Conservation (phyloP, 2,797 vertebrate species). For the Nyctibius grandis region DNA sequence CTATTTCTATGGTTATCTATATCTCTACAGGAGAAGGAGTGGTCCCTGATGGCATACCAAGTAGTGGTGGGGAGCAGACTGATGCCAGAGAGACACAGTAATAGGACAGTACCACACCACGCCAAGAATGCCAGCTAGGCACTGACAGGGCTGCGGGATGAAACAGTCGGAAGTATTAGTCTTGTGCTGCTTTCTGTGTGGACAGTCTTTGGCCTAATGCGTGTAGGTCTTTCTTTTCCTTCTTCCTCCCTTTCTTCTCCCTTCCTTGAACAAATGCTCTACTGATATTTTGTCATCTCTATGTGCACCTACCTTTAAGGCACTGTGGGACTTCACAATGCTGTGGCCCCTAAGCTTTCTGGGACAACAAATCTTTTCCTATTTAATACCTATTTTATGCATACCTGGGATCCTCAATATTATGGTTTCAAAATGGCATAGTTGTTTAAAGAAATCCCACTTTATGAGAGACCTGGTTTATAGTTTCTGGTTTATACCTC, state of each 20-base stretch:
- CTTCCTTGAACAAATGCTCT: background rate
- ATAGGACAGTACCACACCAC: background rate
- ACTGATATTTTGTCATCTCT: background rate
- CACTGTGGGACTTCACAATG: background rate
- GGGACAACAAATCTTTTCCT: background rate
- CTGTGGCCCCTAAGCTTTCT: background rate
- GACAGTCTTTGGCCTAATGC: background rate
- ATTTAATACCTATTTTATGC: background rate
- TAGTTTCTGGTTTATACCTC: background rate
- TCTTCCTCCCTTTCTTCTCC: background rate
- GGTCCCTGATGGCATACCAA: background rate
- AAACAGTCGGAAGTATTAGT: background rate
- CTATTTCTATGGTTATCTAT: background rate
- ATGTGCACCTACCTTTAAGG: background rate
- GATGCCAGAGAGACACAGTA: background rate
- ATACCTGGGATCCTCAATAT: background rate
- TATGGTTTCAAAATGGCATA: background rate
- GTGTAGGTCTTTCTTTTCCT: background rate
- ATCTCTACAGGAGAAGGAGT: background rate
- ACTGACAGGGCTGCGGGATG: background rate
- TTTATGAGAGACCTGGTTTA: background rate
- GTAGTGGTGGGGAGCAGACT: background rate
- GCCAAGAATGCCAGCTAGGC: background rate
- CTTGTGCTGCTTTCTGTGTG: background rate
- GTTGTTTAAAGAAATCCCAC: background rate